Evolutionary conservation across 2,797 vertebrate genomes (phyloP).

Genomic region (Phrynocephalus vlangalii): DNA sequence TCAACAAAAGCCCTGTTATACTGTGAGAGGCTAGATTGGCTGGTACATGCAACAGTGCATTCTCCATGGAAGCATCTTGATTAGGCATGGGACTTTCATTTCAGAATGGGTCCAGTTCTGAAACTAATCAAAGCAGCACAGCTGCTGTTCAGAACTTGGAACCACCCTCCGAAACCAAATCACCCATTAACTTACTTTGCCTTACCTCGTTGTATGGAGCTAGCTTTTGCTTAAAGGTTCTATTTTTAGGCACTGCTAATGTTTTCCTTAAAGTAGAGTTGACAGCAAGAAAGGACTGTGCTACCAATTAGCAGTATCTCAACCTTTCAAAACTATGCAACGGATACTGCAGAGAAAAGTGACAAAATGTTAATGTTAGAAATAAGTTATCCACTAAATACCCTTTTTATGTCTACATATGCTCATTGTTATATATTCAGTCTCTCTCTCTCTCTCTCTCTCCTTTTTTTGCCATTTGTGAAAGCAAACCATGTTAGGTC

Average conservation of each 20-base stretch:
- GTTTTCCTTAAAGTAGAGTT: background rate
- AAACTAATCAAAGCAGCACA: no score
- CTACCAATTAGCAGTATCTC: background rate
- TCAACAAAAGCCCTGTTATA: no score
- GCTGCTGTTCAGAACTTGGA: no score
- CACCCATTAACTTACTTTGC: no score
- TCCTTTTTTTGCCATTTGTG: background rate
- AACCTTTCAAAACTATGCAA: constrained; percentile 25
- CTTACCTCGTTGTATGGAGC: no score
- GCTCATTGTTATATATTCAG: background rate
- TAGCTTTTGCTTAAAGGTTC: background rate
- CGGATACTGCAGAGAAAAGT: background rate
- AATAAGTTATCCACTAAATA: constrained; percentile 12
- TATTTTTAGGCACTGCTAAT: constrained; percentile 7
- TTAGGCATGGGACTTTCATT: no score
- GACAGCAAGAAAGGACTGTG: constrained; percentile 25
- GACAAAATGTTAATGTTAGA: constrained; percentile 35
- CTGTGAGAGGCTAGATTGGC: no score
- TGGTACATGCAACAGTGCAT: no score
- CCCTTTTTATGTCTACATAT: background rate
- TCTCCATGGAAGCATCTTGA: no score
- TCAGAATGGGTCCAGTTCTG: no score
- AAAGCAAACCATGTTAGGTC: constrained; percentile 17
- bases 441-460: background rate
- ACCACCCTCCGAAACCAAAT: no score